phyloP scores from a whole-genome alignment of 64 coral and sea anemone genomes.

The Trachythela sp. region DNA sequence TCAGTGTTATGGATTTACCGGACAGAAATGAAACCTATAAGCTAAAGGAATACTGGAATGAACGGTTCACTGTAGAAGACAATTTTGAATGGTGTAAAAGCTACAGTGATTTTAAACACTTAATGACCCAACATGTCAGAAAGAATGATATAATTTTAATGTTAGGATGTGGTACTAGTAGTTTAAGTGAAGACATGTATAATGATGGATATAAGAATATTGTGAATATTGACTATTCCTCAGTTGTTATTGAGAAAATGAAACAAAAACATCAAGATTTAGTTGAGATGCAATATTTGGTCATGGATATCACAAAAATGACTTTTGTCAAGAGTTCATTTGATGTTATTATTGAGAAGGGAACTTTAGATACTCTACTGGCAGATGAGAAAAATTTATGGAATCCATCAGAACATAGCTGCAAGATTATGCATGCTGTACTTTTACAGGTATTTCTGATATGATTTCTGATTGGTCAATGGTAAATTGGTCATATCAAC shows the following conservation, averaged over 20 bases:
- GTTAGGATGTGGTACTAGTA: constrained; percentile 64
- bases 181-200: constrained; percentile 65
- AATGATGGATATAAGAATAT: constrained; percentile 62
- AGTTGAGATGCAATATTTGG: constrained; percentile 51
- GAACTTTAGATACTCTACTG: constrained; percentile 61
- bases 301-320: constrained; percentile 58
- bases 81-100: constrained; percentile 71
- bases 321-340: constrained; percentile 43
- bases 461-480: no score
- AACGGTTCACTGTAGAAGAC: constrained; percentile 55
- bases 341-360: constrained; percentile 70
- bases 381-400: constrained; percentile 57
- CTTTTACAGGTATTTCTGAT: constrained; percentile 50
- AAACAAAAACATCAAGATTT: constrained; percentile 41
- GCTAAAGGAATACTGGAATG: constrained; percentile 58
- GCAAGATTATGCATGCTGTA: constrained; percentile 43
- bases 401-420: constrained; percentile 44
- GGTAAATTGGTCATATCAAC: no score
- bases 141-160: constrained; percentile 56
- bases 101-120: constrained; percentile 56
- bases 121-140: constrained; percentile 19
- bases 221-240: constrained; percentile 70
- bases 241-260: constrained; percentile 73
- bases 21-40: constrained; percentile 47
- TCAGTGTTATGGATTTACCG: constrained; percentile 9